phyloP scores from a whole-genome alignment of 2,888 invertebrate genomes.

The Axea sp. region DNA sequence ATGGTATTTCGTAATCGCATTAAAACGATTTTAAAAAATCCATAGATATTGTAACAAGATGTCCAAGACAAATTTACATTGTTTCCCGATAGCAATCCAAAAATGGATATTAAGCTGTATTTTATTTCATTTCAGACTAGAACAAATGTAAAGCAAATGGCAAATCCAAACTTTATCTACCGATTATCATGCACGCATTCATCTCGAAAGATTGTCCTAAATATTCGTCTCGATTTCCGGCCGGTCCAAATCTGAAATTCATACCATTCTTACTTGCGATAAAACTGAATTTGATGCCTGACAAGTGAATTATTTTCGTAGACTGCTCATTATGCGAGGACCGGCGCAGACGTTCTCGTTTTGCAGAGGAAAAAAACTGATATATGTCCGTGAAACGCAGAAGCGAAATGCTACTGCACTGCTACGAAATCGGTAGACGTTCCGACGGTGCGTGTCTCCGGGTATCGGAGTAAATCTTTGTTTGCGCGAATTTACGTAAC shows the following conservation, averaged over 20 bases:
- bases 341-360: conserved; percentile 43
- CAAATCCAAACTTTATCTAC: conserved; percentile 5
- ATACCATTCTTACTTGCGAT: conserved; percentile 19
- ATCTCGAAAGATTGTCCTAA: conserved; percentile 15
- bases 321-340: conserved; percentile 41
- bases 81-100: too few species aligned
- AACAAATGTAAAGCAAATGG: conserved; percentile 28
- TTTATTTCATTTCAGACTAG: too few species aligned
- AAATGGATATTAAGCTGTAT: too few species aligned
- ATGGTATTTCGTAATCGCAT: too few species aligned
- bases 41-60: too few species aligned
- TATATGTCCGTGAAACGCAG: conserved; percentile 55
- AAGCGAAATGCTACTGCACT: conserved; percentile 45
- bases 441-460: conserved; percentile 50
- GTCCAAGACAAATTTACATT: too few species aligned
- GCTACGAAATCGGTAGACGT: conserved; percentile 52
- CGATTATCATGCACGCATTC: conserved; percentile 20
- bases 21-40: too few species aligned
- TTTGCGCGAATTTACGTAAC: conserved; percentile 74
- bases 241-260: conserved; percentile 38
- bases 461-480: conserved; percentile 74
- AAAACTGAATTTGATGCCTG: conserved; percentile 32
- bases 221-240: conserved; percentile 41
- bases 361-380: conserved; percentile 42
- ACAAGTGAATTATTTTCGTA: conserved; percentile 45